phyloP scores from a whole-genome alignment of 2,888 invertebrate species.

The Microplitis deprimator region DNA sequence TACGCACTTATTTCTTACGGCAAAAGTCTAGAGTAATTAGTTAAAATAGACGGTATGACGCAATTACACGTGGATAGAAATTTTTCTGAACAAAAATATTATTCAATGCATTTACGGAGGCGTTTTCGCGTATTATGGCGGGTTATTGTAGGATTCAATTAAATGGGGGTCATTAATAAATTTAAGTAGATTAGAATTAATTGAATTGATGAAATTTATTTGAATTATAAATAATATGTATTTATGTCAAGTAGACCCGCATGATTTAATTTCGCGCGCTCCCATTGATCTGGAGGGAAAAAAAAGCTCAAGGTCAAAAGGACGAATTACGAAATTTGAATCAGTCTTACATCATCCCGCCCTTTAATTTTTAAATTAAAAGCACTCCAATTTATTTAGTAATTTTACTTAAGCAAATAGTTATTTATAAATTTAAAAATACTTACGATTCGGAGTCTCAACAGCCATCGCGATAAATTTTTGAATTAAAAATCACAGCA shows the following conservation, averaged over 20 bases:
- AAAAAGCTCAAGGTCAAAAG: slow-evolving; percentile 7
- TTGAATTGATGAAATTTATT: neutral
- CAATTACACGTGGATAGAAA: neutral
- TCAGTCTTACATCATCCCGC: neutral
- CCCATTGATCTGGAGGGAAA: slow-evolving; percentile 9
- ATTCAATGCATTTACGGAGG: too few relatives aligned
- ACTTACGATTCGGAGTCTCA: neutral
- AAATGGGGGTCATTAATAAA: neutral
- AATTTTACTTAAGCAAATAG: neutral
- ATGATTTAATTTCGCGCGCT: neutral
- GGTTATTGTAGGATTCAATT: neutral
- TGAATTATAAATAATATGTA: neutral
- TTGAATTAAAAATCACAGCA: neutral
- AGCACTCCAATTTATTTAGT: too few relatives aligned
- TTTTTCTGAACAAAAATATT: too few relatives aligned
- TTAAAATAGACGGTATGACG: neutral
- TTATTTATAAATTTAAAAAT: neutral
- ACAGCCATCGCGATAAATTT: neutral
- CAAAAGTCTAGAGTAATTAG: neutral
- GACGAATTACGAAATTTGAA: neutral
- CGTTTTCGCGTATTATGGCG: too few relatives aligned
- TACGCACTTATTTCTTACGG: neutral
- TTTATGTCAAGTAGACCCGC: neutral
- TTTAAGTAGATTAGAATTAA: too few relatives aligned
- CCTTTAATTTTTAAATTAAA: neutral